These are phyloP conservation scores for Platyrinchus mystaceus DNA, from an alignment of 2,797 vertebrate species.

Conservation along the genomic window DNA sequence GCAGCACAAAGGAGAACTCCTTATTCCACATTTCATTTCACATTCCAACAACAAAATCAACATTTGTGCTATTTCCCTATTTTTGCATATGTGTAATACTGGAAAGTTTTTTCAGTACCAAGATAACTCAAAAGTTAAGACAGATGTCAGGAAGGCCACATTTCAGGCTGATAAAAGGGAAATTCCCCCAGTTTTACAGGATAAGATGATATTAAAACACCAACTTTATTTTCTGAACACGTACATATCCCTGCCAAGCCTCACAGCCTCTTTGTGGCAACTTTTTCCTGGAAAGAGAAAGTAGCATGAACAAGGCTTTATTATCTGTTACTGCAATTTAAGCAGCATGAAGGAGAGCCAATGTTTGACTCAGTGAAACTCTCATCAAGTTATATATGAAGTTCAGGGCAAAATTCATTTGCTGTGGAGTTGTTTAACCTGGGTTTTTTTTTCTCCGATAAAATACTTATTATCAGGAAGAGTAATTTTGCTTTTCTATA, in stretches of 20 bases:
- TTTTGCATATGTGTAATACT: neutral
- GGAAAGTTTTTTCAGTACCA: neutral
- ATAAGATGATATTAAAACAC: neutral
- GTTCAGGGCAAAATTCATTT: neutral
- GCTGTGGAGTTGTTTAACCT: neutral
- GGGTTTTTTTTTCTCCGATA: neutral
- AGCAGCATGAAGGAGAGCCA: neutral
- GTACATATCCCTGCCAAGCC: neutral
- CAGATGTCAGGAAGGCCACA: neutral
- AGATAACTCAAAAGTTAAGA: neutral
- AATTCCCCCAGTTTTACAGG: neutral
- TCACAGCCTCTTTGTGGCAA: neutral
- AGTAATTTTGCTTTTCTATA: neutral
- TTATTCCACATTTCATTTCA: neutral
- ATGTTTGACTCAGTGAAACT: neutral
- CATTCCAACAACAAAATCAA: neutral
- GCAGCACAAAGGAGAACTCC: neutral
- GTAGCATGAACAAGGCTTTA: neutral
- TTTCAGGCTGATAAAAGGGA: neutral
- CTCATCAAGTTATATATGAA: neutral
- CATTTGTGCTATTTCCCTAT: neutral
- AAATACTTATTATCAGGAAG: neutral
- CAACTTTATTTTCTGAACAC: neutral
- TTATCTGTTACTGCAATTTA: neutral
- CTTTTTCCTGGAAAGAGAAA: constrained; percentile 13